Conservation (phyloP, 2,797 vertebrate species). For the Sternarchorhynchus goeldii region DNA sequence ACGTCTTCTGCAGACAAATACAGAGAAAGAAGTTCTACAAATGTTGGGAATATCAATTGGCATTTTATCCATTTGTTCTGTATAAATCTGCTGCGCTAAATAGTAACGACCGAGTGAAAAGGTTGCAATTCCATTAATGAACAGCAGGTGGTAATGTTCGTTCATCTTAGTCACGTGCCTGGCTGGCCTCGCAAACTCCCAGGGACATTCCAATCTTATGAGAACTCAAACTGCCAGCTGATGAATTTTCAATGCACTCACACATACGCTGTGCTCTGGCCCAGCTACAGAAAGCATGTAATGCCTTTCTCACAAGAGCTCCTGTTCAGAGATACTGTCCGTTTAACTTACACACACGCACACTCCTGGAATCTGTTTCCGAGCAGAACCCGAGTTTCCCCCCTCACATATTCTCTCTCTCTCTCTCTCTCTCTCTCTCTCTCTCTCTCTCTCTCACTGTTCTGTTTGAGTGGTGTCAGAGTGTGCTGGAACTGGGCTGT, state of each 20-base stretch:
- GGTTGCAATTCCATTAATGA: not conserved
- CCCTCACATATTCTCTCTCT: not conserved
- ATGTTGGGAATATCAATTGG: not conserved
- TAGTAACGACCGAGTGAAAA: not conserved
- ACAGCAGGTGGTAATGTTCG: conserved; percentile 66
- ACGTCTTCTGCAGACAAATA: conserved; percentile 70
- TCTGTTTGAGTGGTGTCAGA: too few species aligned
- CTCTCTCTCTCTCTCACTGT: too few species aligned
- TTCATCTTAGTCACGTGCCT: conserved; percentile 35
- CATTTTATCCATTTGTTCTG: too few species aligned
- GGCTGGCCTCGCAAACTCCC: conserved; percentile 22
- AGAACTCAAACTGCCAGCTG: conserved; percentile 60
- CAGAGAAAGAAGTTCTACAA: conserved; percentile 3
- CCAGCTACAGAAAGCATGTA: conserved; percentile 50
- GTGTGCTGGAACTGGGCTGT: too few species aligned
- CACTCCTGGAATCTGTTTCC: not conserved
- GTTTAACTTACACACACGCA: not conserved
- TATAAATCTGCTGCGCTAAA: too few species aligned
- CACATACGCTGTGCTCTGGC: conserved; percentile 57
- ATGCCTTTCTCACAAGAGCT: conserved; percentile 48
- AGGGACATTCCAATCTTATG: conserved; percentile 60
- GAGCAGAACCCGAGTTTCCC: too few species aligned
- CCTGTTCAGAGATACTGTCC: conserved; percentile 42
- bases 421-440: too few species aligned
- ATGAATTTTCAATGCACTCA: conserved; percentile 69